Evolutionary conservation across 2,797 vertebrate genomes (phyloP).

Genomic region (Manis crassicaudata): DNA sequence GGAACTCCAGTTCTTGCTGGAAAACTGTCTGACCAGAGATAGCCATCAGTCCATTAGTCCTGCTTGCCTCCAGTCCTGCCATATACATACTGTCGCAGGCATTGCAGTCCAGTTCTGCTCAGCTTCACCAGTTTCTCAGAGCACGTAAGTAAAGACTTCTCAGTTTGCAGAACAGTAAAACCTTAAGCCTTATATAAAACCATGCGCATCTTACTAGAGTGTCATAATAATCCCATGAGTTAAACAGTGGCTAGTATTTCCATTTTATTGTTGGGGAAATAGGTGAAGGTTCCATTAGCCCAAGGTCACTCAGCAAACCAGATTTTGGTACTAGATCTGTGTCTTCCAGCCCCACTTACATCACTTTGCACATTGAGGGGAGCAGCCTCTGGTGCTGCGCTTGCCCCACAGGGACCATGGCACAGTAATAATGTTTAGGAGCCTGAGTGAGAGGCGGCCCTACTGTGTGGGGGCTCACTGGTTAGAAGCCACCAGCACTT

Average conservation of each 20-base stretch:
- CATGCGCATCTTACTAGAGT: background rate
- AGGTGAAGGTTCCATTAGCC: background rate
- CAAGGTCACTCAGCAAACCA: background rate
- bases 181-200: background rate
- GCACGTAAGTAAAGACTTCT: background rate
- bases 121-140: background rate
- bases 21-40: background rate
- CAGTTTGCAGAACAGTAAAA: background rate
- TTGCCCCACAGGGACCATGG: background rate
- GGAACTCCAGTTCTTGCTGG: background rate
- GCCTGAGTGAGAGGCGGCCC: accelerated
- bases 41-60: background rate
- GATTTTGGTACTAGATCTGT: background rate
- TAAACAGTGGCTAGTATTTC: background rate
- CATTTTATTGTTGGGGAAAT: background rate
- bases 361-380: background rate
- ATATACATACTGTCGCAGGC: background rate
- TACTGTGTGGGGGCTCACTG: accelerated
- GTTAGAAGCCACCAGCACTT: background rate
- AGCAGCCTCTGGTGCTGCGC: background rate
- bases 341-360: background rate
- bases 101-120: background rate
- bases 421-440: background rate
- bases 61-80: background rate
- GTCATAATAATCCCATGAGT: background rate